Percentiles rank a stretch among this genome's conserved stretches.
These are phyloP conservation scores for Seira sanloemensis DNA, from an alignment of 2,888 invertebrate genomes.

Conservation along the genomic window DNA sequence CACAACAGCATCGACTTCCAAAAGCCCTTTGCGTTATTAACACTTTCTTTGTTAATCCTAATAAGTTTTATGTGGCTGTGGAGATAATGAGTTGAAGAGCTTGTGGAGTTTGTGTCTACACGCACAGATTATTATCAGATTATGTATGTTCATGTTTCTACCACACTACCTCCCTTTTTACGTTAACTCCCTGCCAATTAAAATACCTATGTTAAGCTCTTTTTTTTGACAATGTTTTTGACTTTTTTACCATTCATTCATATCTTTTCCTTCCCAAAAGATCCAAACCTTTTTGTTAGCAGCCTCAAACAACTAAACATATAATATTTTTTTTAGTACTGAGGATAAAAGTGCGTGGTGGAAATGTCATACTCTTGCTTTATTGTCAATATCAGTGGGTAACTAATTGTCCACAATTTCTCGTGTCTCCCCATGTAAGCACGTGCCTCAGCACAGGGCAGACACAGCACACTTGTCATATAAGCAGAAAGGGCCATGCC, in stretches of 20 bases:
- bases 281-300: no score
- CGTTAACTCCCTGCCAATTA: neutral
- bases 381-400: neutral
- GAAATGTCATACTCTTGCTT: neutral
- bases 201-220: neutral
- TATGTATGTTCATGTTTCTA: conserved; percentile 9
- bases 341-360: conserved; percentile 1
- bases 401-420: neutral
- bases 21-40: no score
- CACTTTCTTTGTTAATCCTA: no score
- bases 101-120: neutral
- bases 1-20: no score
- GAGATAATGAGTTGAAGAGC: neutral
- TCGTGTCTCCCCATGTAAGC: neutral
- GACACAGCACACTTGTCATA: neutral
- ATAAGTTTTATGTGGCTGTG: no score
- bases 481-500: neutral
- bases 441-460: neutral
- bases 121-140: conserved; percentile 14
- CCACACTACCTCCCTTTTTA: neutral
- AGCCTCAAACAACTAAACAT: neutral
- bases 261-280: no score
- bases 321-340: neutral
- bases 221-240: neutral
- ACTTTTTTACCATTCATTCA: neutral